These are phyloP conservation scores for Astyanax mexicanus DNA, from an alignment of 2,797 vertebrate genomes.

Conservation along the genomic window DNA sequence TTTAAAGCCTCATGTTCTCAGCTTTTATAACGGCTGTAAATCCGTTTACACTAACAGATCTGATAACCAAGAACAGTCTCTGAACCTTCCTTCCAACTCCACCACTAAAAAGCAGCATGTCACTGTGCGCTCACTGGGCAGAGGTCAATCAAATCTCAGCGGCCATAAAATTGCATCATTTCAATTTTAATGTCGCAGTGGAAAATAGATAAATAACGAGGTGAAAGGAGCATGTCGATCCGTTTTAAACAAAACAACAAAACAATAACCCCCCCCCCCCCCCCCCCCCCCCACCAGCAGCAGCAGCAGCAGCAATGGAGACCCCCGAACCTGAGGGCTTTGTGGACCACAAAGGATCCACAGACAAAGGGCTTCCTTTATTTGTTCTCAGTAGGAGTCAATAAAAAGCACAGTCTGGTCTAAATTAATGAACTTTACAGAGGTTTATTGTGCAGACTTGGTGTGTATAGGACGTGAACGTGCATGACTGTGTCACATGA, in stretches of 20 bases:
- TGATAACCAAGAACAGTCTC: neutral
- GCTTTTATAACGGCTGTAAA: slow-evolving; percentile 7
- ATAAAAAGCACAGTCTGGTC: neutral
- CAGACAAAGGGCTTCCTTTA: neutral
- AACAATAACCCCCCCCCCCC: no score
- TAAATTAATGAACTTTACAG: neutral
- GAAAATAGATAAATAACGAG: slow-evolving; percentile 16
- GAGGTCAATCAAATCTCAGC: slow-evolving; percentile 46
- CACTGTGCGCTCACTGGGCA: slow-evolving; percentile 49
- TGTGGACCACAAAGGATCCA: neutral
- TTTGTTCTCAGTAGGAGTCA: neutral
- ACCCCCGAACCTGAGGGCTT: neutral
- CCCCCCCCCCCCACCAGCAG: no score
- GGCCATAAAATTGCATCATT: slow-evolving; percentile 17
- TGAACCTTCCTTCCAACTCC: neutral
- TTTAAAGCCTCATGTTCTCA: neutral
- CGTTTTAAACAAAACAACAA: neutral
- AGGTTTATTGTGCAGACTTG: no score
- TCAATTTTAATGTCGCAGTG: neutral
- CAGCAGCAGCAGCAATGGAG: neutral
- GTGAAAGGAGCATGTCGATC: neutral
- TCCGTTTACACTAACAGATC: neutral
- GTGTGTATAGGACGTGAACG: no score
- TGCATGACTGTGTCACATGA: no score
- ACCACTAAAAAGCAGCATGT: slow-evolving; percentile 16